Evolutionary conservation across 2,888 invertebrate species (phyloP).

Genomic region (Argyra leucocephala): DNA sequence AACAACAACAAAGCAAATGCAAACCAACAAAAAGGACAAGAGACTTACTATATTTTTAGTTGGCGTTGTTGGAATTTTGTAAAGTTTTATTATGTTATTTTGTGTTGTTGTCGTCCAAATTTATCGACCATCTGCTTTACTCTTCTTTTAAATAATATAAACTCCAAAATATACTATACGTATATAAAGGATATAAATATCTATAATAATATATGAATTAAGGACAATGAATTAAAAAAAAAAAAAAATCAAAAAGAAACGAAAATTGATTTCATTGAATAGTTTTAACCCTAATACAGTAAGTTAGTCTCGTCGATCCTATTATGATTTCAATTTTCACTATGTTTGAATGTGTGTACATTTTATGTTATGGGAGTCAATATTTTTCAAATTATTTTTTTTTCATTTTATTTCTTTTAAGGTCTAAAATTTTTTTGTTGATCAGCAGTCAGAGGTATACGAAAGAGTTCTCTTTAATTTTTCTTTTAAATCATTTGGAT

Average conservation of each 20-base stretch:
- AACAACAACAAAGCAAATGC: neutral
- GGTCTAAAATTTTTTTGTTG: too few species aligned
- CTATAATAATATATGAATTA: neutral
- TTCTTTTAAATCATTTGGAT: too few species aligned
- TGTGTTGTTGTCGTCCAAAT: neutral
- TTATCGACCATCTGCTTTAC: neutral
- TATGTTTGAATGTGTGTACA: too few species aligned
- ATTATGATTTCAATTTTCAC: too few species aligned
- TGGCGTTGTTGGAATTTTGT: neutral
- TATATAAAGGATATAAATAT: neutral
- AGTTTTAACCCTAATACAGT: conserved; percentile 2
- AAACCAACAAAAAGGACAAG: neutral
- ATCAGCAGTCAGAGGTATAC: too few species aligned
- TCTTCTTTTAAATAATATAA: neutral
- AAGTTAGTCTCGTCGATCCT: too few species aligned
- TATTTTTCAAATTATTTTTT: too few species aligned
- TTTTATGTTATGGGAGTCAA: too few species aligned
- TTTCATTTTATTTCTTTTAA: too few species aligned
- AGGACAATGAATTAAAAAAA: conserved; percentile 3
- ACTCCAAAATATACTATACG: neutral
- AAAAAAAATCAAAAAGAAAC: neutral
- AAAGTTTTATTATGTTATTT: neutral
- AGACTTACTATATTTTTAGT: neutral
- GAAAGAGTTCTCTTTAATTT: too few species aligned
- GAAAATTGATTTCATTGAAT: neutral